Evolutionary conservation across 2,888 invertebrate species (phyloP).

Genomic region (Netelia inedita): DNA sequence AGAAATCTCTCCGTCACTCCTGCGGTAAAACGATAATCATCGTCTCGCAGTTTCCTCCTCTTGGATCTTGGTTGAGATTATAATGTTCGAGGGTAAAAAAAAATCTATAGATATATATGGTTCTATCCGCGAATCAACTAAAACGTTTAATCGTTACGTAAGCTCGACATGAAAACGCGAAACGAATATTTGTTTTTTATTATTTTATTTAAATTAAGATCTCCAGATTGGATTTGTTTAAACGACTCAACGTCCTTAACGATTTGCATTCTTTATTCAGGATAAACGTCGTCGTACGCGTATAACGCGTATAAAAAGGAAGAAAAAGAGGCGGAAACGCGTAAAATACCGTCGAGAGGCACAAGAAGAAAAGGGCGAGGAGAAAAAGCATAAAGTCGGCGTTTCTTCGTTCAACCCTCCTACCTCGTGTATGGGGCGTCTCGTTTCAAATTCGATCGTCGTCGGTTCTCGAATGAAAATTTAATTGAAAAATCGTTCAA

Average conservation of each 20-base stretch:
- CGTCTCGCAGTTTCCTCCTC: constrained; percentile 21
- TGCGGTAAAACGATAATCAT: constrained; percentile 36
- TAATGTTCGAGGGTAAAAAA: background rate
- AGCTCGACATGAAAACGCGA: no score
- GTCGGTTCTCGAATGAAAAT: background rate
- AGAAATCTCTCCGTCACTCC: constrained; percentile 40
- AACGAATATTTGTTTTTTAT: no score
- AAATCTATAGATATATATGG: background rate
- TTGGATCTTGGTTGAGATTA: constrained; percentile 40
- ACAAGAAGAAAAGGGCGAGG: constrained; percentile 12
- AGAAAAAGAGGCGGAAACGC: constrained; percentile 28
- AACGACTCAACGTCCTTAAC: background rate
- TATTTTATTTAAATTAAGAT: no score
- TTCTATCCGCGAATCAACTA: no score
- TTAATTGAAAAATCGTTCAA: background rate
- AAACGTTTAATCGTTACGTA: no score
- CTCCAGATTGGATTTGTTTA: background rate
- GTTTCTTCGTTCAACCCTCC: background rate
- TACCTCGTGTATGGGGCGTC: background rate
- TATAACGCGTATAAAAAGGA: background rate
- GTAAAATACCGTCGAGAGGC: constrained; percentile 14
- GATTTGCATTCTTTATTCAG: background rate
- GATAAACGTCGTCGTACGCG: background rate
- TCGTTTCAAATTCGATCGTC: background rate
- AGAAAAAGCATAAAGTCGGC: constrained; percentile 29